These are phyloP conservation scores for Phengaris alcon DNA, from an alignment of 2,888 invertebrate genomes.

Conservation along the genomic window DNA sequence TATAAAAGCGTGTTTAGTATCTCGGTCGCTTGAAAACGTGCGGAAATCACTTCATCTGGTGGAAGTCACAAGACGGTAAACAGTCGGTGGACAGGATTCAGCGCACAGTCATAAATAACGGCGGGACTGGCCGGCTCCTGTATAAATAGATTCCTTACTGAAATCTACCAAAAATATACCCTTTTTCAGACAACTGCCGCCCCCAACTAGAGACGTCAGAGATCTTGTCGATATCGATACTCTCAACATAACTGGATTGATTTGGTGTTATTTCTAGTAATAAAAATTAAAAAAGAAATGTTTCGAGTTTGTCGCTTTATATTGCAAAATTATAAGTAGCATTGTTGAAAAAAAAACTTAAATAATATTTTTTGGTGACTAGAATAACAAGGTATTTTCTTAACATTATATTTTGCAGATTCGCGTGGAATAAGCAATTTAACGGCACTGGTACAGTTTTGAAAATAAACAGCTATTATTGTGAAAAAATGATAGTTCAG, in stretches of 20 bases:
- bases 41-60: neutral
- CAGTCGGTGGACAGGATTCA: slow-evolving; percentile 31
- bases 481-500: neutral
- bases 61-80: slow-evolving; percentile 10
- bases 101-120: slow-evolving; percentile 14
- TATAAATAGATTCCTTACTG: slow-evolving; percentile 57
- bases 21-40: neutral
- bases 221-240: slow-evolving; percentile 25
- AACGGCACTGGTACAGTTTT: neutral
- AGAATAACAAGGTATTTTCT: too few relatives aligned
- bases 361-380: too few relatives aligned
- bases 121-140: slow-evolving; percentile 37
- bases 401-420: too few relatives aligned
- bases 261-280: neutral
- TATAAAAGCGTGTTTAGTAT: neutral
- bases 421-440: too few relatives aligned
- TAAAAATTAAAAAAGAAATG: too few relatives aligned
- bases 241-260: neutral
- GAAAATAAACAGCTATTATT: slow-evolving; percentile 38
- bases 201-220: slow-evolving; percentile 40
- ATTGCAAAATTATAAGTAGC: too few relatives aligned
- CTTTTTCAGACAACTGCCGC: slow-evolving; percentile 48
- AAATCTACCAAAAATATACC: slow-evolving; percentile 53
- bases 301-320: too few relatives aligned
- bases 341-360: too few relatives aligned